Evolutionary conservation across 2,888 invertebrate species (phyloP).

Genomic region (Macaria liturata): DNA sequence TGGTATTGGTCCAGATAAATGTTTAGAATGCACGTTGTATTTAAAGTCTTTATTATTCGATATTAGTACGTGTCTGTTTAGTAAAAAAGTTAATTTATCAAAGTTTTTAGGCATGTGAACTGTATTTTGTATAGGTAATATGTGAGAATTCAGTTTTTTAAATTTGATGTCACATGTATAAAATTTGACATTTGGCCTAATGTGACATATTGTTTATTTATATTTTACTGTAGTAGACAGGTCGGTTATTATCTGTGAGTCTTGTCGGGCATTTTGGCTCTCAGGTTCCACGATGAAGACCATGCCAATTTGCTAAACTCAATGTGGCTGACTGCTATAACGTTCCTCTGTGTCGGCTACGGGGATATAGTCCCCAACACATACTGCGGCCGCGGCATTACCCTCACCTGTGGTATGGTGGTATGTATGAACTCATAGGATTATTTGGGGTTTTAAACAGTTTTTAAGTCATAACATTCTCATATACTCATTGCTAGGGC

Average conservation of each 20-base stretch:
- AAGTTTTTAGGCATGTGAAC: constrained; percentile 65
- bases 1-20: constrained; percentile 68
- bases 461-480: constrained; percentile 35
- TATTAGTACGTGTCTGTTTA: constrained; percentile 70
- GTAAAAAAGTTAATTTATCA: constrained; percentile 61
- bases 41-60: constrained; percentile 60
- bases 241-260: constrained; percentile 75
- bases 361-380: constrained; percentile 99
- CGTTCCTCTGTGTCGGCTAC: constrained; percentile 99
- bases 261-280: constrained; percentile 82
- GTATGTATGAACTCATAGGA: constrained; percentile 87
- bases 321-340: constrained; percentile 99
- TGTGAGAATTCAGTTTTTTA: neutral
- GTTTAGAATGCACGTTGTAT: constrained; percentile 82
- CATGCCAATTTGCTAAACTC: constrained; percentile 99
- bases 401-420: constrained; percentile 99
- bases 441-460: constrained; percentile 58
- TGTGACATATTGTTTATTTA: constrained; percentile 33
- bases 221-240: constrained; percentile 29
- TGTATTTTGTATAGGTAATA: constrained; percentile 44
- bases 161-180: constrained; percentile 3
- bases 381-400: constrained; percentile 99
- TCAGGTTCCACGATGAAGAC: constrained; percentile 98
- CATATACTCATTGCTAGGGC: constrained; percentile 44
- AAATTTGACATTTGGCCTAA: constrained; percentile 12